A percentile compares a stretch with the other conserved stretches of the same genome.
These are phyloP conservation scores for Amblyteles armatorius DNA, from an alignment of 2,888 invertebrate species.

Conservation along the genomic window DNA sequence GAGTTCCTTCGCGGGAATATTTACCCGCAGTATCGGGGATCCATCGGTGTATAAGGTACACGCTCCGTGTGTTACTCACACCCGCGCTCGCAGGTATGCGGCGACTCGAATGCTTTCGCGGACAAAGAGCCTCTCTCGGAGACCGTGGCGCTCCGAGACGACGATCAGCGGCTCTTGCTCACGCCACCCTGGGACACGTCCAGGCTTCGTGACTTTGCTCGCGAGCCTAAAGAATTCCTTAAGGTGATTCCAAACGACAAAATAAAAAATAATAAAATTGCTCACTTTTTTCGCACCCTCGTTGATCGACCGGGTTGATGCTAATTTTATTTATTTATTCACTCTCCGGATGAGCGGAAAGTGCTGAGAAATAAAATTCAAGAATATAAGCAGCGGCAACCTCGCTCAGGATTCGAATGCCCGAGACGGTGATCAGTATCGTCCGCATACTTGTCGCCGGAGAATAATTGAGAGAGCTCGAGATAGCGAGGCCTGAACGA, in stretches of 20 bases:
- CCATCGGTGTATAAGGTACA: conserved; percentile 47
- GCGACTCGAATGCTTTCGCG: conserved; percentile 44
- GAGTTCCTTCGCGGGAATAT: not conserved
- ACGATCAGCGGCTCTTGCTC: conserved; percentile 70
- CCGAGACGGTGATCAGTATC: conserved; percentile 16
- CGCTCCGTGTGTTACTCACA: conserved; percentile 27
- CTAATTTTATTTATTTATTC: not conserved
- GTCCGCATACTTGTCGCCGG: conserved; percentile 65
- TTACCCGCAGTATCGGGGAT: conserved; percentile 32
- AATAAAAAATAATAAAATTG: not conserved
- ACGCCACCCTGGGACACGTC: conserved; percentile 30
- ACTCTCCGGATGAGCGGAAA: not conserved
- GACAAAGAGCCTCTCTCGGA: conserved; percentile 57
- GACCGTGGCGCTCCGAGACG: conserved; percentile 22
- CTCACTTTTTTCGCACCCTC: not conserved
- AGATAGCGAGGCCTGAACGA: conserved; percentile 59
- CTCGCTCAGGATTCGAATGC: conserved; percentile 14
- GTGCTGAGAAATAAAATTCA: not conserved
- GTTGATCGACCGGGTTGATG: not conserved
- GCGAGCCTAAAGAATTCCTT: not conserved
- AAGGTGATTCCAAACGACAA: not conserved
- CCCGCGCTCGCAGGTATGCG: conserved; percentile 46
- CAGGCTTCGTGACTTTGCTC: not conserved
- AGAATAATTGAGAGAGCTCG: conserved; percentile 72
- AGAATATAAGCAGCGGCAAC: not conserved